Evolutionary conservation across 2,888 invertebrate species (phyloP), one percentile per base, ranked within the genome.

Genomic region (Alloplasta piceator): DNA sequence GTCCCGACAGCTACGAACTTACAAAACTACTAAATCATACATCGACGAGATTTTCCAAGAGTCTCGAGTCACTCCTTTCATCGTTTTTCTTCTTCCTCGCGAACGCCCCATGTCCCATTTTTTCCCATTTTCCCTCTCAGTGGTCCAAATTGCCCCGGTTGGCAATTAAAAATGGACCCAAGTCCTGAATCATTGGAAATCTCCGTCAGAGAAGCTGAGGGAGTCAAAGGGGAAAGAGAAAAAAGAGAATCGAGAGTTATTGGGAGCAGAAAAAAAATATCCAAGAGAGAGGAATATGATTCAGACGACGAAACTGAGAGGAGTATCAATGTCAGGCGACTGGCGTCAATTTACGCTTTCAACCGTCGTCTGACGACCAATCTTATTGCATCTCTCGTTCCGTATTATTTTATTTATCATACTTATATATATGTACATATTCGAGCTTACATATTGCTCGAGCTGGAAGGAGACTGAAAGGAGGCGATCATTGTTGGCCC

Each of bases 261-360:
- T 26, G 48, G 1, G 58, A 74, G 39, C 43, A 55, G 56, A 64
- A 52, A 64, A 68, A 60, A 41, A 12, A 48, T 26, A 26, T 26
- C 26, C 26, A 26, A 26, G 26, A 26, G 26, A 26, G 26, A 26
- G 26, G 26, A 26, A 38, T 55, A 36, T 63, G 10, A 68, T 66
- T 41, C 46, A 52, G 55, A 78, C 70, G 75, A 56, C 52, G 61
- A 71, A 74, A 80, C 41, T 41, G 72, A 75, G 74, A 82, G 60
- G 48, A 79, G 66, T 76, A 72, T 76, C 77, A 82, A 70, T 82
- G 67, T 76, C 76, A 48, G 72, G 46, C 46, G 80, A 56, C 61
- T 72, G 76, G 80, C 72, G 71, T 72, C 75, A 80, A 80, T 80
- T 76, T 80, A 76, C 80, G 76, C 71, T 63, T 76, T 26, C 46